Evolutionary conservation across 2,888 invertebrate genomes (phyloP), one percentile per base, ranked within the genome.

Genomic region (Galeopsomyia nigrocyanea): DNA sequence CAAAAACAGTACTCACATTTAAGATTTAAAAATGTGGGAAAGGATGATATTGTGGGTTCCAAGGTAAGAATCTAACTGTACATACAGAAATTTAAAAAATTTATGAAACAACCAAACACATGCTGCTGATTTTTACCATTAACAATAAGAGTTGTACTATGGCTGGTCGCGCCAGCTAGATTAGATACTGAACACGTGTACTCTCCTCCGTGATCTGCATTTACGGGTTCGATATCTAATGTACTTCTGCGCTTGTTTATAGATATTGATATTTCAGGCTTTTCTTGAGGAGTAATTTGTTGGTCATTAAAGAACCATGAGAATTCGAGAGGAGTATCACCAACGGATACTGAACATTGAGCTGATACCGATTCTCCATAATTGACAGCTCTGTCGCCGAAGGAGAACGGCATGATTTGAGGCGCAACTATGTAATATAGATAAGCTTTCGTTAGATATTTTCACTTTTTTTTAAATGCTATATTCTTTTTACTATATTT

Each of bases 151-250:
- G 89, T 88, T 78, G 93, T 90, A 55, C 91, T 90, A 82, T 91
- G 91, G 86, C 90, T 91, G 78, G 90, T 89, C 79, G 88, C 88
- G 78, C 94, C 94, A 51, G 93, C 94, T 81, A 87, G 88, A 87
- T 94, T 94, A 77, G 88, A 89, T 26, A 93, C 94, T 67, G 91
- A 89, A 83, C 95, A 95, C 56, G 92, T 93, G 82, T 93, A 94
- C 83, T 91, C 89, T 73, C 94, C 94, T 77, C 91, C 91, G 84
- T 94, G 93, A 67, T 89, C 9, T 9, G 90, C 91, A 72, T 90
- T 90, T 58, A 93, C 89, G 17, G 91, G 89, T 77, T 91, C 90
- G 77, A 93, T 92, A 78, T 89, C 90, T 80, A 92, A 84, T 74
- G 92, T 88, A 76, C 90, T 90, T 80, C 90, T 90, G 78, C 91